These are phyloP conservation scores for Coenobita brevimanus DNA, from an alignment of 1,140 invertebrate genomes.

Conservation along the genomic window DNA sequence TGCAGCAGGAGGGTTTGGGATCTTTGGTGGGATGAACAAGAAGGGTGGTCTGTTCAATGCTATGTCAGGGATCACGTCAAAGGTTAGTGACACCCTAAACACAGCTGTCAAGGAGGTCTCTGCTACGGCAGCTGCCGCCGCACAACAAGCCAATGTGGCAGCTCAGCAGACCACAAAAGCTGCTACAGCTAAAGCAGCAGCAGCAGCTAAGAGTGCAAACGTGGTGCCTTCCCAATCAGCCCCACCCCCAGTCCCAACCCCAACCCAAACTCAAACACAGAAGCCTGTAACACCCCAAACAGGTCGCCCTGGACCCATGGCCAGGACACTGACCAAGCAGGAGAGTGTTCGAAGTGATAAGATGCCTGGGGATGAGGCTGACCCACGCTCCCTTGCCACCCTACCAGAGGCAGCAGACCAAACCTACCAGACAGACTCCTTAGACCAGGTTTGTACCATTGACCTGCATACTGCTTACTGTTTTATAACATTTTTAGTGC, in stretches of 20 bases:
- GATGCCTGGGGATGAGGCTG: constrained; percentile 69
- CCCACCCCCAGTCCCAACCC: neutral
- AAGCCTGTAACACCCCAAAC: constrained; percentile 1
- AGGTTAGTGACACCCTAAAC: constrained; percentile 65
- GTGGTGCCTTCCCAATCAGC: constrained; percentile 15
- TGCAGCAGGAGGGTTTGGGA: constrained; percentile 76
- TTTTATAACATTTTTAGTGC: no score
- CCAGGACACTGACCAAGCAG: constrained; percentile 55
- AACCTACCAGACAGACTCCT: constrained; percentile 69
- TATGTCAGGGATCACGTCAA: constrained; percentile 61
- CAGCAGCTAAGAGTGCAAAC: constrained; percentile 70
- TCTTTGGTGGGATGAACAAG: constrained; percentile 73
- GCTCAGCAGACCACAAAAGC: constrained; percentile 71
- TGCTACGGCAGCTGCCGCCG: constrained; percentile 69
- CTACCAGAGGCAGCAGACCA: constrained; percentile 67
- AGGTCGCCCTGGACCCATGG: neutral
- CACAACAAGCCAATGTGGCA: constrained; percentile 71
- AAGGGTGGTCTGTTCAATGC: constrained; percentile 78
- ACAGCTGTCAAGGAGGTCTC: constrained; percentile 69
- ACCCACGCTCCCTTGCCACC: constrained; percentile 70
- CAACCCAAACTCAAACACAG: neutral
- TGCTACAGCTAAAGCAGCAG: constrained; percentile 73
- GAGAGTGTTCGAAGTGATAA: constrained; percentile 69
- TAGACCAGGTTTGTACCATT: constrained; percentile 66
- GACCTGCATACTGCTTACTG: neutral